Conservation (phyloP, 2,888 invertebrate genomes). For the Rosalia funebris region DNA sequence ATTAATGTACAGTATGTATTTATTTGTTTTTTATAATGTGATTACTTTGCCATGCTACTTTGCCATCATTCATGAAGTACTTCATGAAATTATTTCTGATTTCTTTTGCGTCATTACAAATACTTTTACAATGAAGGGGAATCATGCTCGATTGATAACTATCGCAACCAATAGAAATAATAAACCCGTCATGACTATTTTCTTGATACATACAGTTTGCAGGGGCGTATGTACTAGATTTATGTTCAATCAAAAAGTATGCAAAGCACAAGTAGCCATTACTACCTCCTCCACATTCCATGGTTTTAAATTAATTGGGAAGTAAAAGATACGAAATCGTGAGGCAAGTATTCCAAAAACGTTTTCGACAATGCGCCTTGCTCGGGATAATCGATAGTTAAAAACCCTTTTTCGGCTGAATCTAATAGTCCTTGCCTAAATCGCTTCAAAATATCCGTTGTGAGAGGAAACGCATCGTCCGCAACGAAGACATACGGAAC, state of each 20-base stretch:
- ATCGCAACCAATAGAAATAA: neutral
- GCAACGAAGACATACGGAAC: slow-evolving; percentile 44
- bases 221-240: neutral
- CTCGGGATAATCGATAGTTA: slow-evolving; percentile 14
- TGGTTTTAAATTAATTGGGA: neutral
- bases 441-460: slow-evolving; percentile 42
- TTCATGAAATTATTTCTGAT: slow-evolving; percentile 5
- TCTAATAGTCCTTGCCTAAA: slow-evolving; percentile 31
- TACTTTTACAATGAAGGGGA: neutral
- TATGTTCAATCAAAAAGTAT: neutral
- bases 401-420: slow-evolving; percentile 5
- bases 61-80: slow-evolving; percentile 13
- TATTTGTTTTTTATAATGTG: neutral
- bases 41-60: slow-evolving; percentile 14
- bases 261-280: neutral
- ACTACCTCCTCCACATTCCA: neutral
- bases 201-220: neutral
- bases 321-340: slow-evolving; percentile 20
- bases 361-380: slow-evolving; percentile 21
- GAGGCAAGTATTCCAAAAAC: slow-evolving; percentile 23
- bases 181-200: neutral
- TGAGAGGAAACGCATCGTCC: slow-evolving; percentile 48
- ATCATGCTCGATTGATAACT: neutral
- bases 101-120: neutral
- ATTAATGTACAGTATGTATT: neutral